Evolutionary conservation across 1,140 invertebrate genomes (phyloP), one percentile per base, ranked within the genome.

Genomic region (Brachionus rubens): DNA sequence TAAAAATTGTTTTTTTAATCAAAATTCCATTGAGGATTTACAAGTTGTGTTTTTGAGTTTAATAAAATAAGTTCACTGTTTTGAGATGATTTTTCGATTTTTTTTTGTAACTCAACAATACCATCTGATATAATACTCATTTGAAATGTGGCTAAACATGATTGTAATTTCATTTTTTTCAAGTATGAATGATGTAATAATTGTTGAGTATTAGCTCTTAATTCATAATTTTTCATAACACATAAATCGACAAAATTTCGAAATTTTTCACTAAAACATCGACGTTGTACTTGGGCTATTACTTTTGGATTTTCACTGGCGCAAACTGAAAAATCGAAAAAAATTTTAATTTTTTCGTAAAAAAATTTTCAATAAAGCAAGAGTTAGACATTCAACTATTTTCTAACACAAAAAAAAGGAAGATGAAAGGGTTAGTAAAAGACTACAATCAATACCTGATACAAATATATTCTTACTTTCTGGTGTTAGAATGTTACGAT

Each of bases 381-480:
- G 30, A n/a, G n/a, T n/a, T n/a, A n/a, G n/a, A n/a, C n/a, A n/a
- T n/a, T n/a, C n/a, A n/a, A n/a, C n/a, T 26, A 56, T 54, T 26
- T 26, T 28, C 26, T 59, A 10, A 16, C 5, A 14, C 14, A n/a
- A 59, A 46, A 68, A 43, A 43, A 46, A 43, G n/a, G 16, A 46
- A 16, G 26, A 59, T 30, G 36, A 65, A 65, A 12, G 41, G 41
- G 24, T 54, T 54, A 54, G 52, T 54, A 40, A 10, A 62, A 62
- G 56, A n/a, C n/a, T n/a, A n/a, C 56, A 54, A 10, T 19, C 28
- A 65, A 65, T 65, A 65, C 59, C 59, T 65, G 59, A 65, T 65
- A 65, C 59, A 65, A 65, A 65, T 46, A 41, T 65, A n/a, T 65
- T 65, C 68, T 72, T 72, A 54, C 68, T 54, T 72, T 72, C 46